Evolutionary conservation across 2,797 vertebrate species (phyloP).

Genomic region (Potorous gilbertii): DNA sequence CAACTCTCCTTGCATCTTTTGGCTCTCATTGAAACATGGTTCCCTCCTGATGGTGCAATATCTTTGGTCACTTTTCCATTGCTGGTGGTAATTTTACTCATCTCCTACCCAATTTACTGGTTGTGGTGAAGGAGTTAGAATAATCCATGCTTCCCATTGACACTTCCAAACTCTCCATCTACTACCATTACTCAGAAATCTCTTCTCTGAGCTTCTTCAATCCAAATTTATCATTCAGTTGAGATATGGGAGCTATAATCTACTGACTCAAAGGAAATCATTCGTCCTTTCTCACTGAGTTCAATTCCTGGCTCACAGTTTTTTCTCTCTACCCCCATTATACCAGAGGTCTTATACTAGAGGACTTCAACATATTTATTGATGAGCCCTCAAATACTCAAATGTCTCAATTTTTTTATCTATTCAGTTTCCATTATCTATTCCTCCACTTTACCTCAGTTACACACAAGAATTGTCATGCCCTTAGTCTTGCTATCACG

Average conservation of each 20-base stretch:
- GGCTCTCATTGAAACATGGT: not conserved
- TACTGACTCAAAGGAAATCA: not conserved
- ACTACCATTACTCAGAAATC: too few species aligned
- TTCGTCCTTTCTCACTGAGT: not conserved
- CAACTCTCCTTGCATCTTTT: not conserved
- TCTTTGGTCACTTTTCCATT: not conserved
- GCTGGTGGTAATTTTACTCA: not conserved
- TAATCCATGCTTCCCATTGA: too few species aligned
- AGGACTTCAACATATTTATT: too few species aligned
- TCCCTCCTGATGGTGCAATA: not conserved
- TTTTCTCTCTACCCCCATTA: not conserved
- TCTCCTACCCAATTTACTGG: not conserved
- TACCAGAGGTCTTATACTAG: too few species aligned
- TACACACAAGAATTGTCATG: not conserved
- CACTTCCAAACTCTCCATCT: too few species aligned
- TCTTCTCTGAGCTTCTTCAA: too few species aligned
- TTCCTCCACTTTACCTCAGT: not conserved
- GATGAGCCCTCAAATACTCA: too few species aligned
- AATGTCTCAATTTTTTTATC: not conserved
- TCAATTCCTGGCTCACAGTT: not conserved
- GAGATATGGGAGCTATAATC: not conserved
- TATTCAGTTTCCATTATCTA: not conserved
- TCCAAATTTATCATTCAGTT: too few species aligned
- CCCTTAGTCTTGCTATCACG: not conserved
- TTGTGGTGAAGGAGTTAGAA: not conserved